phyloP scores from a whole-genome alignment of 2,113 vertebrate genomes.

The Cervus canadensis region DNA sequence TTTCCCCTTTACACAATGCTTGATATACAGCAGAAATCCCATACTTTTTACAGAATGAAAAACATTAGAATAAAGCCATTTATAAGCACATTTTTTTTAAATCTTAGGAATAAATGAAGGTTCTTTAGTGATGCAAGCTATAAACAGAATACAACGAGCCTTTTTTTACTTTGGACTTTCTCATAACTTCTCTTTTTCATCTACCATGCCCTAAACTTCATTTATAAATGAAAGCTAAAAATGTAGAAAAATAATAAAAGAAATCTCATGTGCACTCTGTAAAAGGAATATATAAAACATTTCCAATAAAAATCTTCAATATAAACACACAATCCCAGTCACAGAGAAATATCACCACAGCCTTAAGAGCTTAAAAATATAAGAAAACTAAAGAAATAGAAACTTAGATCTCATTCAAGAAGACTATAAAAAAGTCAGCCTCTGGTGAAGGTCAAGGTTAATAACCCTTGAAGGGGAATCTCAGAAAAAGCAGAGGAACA shows the following conservation, averaged over 20 bases:
- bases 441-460: neutral
- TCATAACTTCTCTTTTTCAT: neutral
- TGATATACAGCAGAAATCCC: neutral
- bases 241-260: neutral
- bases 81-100: neutral
- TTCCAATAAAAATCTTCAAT: neutral
- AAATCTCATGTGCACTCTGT: neutral
- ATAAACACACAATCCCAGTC: neutral
- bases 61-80: neutral
- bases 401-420: neutral
- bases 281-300: neutral
- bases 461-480: neutral
- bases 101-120: neutral
- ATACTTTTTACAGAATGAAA: neutral
- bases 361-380: neutral
- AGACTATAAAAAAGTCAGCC: neutral
- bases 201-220: neutral
- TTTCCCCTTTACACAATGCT: neutral
- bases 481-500: neutral
- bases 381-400: neutral
- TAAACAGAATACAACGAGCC: neutral
- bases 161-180: neutral
- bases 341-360: neutral
- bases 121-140: neutral
- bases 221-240: neutral